Base-by-base conservation (phyloP, 2,888 invertebrate genomes). In the Lydus trimaculatus region DNA sequence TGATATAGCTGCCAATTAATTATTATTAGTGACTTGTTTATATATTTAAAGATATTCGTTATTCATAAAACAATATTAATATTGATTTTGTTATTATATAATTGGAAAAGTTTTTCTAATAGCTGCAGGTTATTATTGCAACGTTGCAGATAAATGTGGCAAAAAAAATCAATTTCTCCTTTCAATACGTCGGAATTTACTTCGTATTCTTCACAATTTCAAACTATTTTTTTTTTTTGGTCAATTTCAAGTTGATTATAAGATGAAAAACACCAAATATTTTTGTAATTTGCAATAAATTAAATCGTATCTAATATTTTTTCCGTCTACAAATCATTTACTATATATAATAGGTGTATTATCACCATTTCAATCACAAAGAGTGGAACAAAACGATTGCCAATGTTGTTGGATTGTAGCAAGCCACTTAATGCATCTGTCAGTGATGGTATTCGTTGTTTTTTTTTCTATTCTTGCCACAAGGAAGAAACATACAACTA, bases 251-350 rank as follows among this genome's bases (percentile, higher is more conserved):
- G 39, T 43, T 8, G 39, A 17, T 28, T 28, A 36, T 13, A 36
- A 36, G 13, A 31, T 5, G 6, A 43, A 43, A n/a, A 17, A 48
- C 20, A 20, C 48, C 48, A 20, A 48, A 48, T 20, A 48, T 48
- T 39, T 31, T 25, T 69, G 70, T 59, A 70, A 70, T 70, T 70
- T 70, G 66, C 67, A 70, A 70, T 70, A 70, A 70, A 70, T 70
- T 48, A 67, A 70, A 62, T 58, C 64, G 48, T 20, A 58, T 66
- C 62, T 6, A 36, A 33, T 63, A 58, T 70, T 61, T 70, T 70
- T 17, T n/a, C 43, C 65, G 31, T 67, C 64, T 63, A 64, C 67
- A 70, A 70, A 70, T 70, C 70, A 70, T 66, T 70, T 64, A 43
- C 64, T 39, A 64, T 70, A 70, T 9, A 17, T 70, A 70, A 70